phyloP scores from a whole-genome alignment of 2,113 vertebrate species.

The Podilymbus podiceps region DNA sequence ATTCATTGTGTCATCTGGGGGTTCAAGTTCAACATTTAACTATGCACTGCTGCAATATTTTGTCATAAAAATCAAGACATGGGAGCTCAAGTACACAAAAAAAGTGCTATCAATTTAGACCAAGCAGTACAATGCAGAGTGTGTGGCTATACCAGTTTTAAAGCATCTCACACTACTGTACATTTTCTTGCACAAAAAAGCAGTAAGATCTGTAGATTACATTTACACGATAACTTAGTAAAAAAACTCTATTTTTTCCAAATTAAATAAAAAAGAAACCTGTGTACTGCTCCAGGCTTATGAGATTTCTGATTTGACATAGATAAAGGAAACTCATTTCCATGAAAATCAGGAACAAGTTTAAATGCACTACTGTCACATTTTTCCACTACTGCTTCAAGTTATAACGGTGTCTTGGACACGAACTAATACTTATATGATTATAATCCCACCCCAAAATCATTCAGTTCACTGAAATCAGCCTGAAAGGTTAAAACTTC shows the following conservation, averaged over 20 bases:
- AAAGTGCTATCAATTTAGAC: not conserved
- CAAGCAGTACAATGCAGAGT: not conserved
- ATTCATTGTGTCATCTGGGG: not conserved
- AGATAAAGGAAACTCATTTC: not conserved
- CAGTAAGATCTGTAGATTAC: not conserved
- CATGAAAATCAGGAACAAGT: not conserved
- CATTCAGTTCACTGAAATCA: not conserved
- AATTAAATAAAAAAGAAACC: not conserved
- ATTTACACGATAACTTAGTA: not conserved
- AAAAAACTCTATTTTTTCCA: not conserved
- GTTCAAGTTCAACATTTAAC: not conserved
- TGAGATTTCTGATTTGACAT: not conserved
- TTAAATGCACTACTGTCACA: not conserved
- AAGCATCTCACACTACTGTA: not conserved
- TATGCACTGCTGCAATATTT: not conserved
- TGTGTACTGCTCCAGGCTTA: not conserved
- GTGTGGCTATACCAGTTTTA: not conserved
- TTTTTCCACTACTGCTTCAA: not conserved
- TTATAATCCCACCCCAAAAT: not conserved
- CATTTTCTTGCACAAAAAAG: not conserved
- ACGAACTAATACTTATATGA: not conserved
- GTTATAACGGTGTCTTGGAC: not conserved
- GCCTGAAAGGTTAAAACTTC: not conserved
- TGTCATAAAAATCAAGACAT: not conserved
- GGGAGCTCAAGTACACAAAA: not conserved